A percentile compares a stretch with the other conserved stretches of the same genome.
These are phyloP conservation scores for Heterotilapia buettikoferi DNA, from an alignment of 2,113 vertebrate species.

Conservation along the genomic window DNA sequence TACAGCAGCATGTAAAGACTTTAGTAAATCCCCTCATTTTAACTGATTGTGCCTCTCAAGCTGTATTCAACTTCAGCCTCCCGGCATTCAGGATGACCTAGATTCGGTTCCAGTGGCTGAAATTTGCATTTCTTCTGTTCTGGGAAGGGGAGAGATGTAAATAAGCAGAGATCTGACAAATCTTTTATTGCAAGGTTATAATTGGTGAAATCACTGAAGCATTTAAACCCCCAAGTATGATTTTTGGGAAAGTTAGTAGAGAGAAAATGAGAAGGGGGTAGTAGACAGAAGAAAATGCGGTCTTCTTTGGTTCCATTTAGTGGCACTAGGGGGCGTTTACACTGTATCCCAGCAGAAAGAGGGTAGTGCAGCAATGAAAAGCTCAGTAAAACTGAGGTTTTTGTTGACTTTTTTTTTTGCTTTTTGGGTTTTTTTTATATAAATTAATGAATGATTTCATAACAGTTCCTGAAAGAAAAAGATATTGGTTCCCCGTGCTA, in stretches of 20 bases:
- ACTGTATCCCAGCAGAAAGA: not conserved
- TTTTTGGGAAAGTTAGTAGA: not conserved
- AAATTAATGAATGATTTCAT: not conserved
- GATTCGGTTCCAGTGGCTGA: not conserved
- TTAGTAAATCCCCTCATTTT: not conserved
- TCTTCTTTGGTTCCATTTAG: not conserved
- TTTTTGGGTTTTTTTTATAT: rapidly evolving
- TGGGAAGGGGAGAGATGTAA: not conserved
- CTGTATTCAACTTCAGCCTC: not conserved
- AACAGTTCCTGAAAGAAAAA: not conserved
- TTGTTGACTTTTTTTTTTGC: not conserved
- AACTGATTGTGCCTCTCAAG: not conserved
- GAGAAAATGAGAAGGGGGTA: not conserved
- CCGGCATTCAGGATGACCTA: not conserved
- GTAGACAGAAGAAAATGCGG: not conserved
- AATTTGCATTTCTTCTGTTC: not conserved
- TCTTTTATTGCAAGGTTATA: not conserved
- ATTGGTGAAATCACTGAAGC: not conserved
- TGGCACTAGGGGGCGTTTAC: not conserved
- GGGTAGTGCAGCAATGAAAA: not conserved
- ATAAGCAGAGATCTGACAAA: not conserved
- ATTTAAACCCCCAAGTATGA: not conserved
- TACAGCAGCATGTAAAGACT: not conserved
- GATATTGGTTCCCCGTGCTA: not conserved
- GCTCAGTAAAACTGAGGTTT: not conserved